Percentiles rank a stretch among this genome's conserved stretches.
Conservation (phyloP, 2,113 vertebrate genomes). For the Malurus elegans region DNA sequence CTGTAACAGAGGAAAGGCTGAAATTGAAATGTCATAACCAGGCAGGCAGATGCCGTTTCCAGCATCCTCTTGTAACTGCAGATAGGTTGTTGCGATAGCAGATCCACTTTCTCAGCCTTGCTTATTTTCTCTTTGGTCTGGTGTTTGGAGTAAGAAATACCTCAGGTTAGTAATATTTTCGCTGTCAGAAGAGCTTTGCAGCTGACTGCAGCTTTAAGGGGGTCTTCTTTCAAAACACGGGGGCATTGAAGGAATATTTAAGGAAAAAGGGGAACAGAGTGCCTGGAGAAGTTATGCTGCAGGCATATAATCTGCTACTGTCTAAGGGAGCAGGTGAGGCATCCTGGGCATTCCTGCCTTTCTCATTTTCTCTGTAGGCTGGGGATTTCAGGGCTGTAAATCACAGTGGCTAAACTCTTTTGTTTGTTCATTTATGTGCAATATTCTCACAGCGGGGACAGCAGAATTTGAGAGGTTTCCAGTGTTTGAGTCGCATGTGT, state of each 20-base stretch:
- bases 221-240: neutral
- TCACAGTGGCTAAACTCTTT: neutral
- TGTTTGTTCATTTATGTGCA: neutral
- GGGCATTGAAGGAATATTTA: neutral
- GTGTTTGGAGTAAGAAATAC: neutral
- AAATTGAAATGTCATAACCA: slow-evolving; percentile 25
- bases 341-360: neutral
- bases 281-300: neutral
- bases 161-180: neutral
- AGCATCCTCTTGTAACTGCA: neutral
- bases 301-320: neutral
- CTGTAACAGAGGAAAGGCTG: neutral
- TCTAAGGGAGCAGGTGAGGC: neutral
- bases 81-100: neutral
- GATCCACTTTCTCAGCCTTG: neutral
- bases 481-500: neutral
- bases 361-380: neutral
- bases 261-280: neutral
- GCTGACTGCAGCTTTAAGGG: neutral
- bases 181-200: neutral
- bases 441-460: neutral
- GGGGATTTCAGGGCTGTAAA: neutral
- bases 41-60: slow-evolving; percentile 17
- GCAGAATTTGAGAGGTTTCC: neutral
- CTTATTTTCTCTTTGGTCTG: neutral